A percentile compares a stretch with the other conserved stretches of the same genome.
phyloP scores from a whole-genome alignment of 2,113 vertebrate genomes.

The Eulemur rufifrons region DNA sequence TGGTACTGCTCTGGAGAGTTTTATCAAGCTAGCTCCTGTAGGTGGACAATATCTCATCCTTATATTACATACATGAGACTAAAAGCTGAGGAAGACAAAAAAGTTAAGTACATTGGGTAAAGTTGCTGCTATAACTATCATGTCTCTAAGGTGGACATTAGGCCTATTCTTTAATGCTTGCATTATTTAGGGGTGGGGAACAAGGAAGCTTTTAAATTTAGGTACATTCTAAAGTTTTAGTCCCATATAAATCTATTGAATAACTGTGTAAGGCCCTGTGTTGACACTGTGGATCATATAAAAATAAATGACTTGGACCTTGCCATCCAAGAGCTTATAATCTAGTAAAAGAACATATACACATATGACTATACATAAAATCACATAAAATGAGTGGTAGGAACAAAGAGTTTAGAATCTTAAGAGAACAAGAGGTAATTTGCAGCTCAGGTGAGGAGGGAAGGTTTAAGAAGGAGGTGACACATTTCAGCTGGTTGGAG shows the following conservation, averaged over 20 bases:
- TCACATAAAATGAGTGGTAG: conserved; percentile 30
- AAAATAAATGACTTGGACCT: conserved; percentile 12
- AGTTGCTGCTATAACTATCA: not conserved
- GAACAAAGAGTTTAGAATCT: conserved; percentile 38
- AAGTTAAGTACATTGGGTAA: not conserved
- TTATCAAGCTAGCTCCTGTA: not conserved
- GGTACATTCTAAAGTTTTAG: conserved; percentile 21
- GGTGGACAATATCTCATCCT: not conserved
- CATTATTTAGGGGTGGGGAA: conserved; percentile 7
- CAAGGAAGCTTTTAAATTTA: conserved; percentile 25
- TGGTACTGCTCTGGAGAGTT: not conserved
- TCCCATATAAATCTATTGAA: not conserved
- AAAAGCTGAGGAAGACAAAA: not conserved
- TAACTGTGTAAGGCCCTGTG: not conserved
- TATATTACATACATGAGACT: not conserved
- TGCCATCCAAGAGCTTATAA: conserved; percentile 12
- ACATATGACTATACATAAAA: not conserved
- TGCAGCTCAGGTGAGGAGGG: not conserved
- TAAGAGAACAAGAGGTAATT: conserved; percentile 21
- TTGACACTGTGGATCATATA: not conserved
- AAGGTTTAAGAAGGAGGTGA: conserved; percentile 27
- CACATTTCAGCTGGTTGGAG: conserved; percentile 37
- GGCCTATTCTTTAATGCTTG: not conserved
- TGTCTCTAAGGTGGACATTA: not conserved
- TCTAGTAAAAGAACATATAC: not conserved